Conservation (phyloP, 2,797 vertebrate species). For the Botia kubotai region DNA sequence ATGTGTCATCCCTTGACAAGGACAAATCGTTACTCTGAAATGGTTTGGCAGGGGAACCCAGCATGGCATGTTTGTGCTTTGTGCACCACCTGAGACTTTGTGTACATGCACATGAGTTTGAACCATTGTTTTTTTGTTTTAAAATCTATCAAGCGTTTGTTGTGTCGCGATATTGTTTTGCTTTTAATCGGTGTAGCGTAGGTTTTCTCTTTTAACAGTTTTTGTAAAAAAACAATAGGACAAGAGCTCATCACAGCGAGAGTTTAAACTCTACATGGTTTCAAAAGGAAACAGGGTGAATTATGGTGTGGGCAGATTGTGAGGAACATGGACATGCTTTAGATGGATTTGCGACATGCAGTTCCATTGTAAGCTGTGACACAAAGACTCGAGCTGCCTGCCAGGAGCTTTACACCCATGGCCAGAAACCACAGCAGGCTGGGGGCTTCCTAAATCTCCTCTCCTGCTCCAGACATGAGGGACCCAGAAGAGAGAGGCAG, state of each 20-base stretch:
- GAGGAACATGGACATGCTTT: slow-evolving; percentile 56
- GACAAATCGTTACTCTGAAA: slow-evolving; percentile 47
- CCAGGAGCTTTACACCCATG: slow-evolving; percentile 65
- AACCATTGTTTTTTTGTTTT: not conserved
- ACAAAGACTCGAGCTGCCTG: slow-evolving; percentile 62
- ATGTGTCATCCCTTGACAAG: slow-evolving; percentile 51
- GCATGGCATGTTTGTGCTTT: slow-evolving; percentile 28
- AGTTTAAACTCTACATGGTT: not conserved
- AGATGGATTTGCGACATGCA: slow-evolving; percentile 53
- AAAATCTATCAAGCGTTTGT: not conserved
- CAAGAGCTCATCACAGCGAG: not conserved
- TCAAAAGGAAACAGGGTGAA: slow-evolving; percentile 2
- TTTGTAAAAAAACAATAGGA: not conserved
- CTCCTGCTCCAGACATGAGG: slow-evolving; percentile 63
- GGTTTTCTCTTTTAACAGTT: too few species aligned
- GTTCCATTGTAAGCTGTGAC: slow-evolving; percentile 61
- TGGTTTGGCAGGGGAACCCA: slow-evolving; percentile 26
- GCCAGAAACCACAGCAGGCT: slow-evolving; percentile 61
- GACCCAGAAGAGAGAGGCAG: slow-evolving; percentile 55
- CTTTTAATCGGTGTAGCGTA: not conserved
- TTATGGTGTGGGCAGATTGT: slow-evolving; percentile 22
- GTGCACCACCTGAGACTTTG: slow-evolving; percentile 11
- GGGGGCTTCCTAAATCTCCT: slow-evolving; percentile 55
- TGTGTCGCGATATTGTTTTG: not conserved
- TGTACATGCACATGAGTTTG: not conserved